Base-by-base conservation (phyloP, 2,888 invertebrate species). In the Leptopilina syphax region DNA sequence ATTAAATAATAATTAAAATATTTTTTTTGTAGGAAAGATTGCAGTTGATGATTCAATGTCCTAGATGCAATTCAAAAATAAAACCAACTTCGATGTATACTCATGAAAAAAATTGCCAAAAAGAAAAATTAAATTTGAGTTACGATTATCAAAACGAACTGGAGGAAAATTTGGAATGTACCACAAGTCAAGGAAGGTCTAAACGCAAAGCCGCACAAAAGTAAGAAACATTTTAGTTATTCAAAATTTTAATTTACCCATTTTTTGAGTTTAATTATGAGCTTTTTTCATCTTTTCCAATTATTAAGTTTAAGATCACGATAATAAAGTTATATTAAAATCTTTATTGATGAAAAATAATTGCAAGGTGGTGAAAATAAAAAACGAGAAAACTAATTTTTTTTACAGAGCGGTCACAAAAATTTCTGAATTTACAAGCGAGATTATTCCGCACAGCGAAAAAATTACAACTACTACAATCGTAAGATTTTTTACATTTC, bases 41-140 rank as follows among this genome's bases (percentile, higher is more conserved):
- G 50, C 87, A 90, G 27, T 91, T 93, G 65, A 93, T 94, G 91
- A 90, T 92, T 7, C 80, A 89, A 6, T 95, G 95, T 86, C 90
- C 93, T 0, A 86, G 94, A 77, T 95, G 95, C 88, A 85, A 92
- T 84, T 91, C 93, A 89, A 86, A 90, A 90, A 89, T 94, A 87
- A 91, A 93, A 88, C 94, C 94, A 50, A 93, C 94, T 77, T 95
- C 95, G 83, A 92, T 94, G 87, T 93, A 92, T 34, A 73, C 73
- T 54, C 83, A 85, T 44, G 87, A 85, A 27, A 65, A 54, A 6
- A 24, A 63, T 60, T 66, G 44, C 18, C 73, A 57, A 57, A 47
- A 60, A 66, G 18, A 12, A 70, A 68, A 78, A 47, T 41, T 73
- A 47, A 18, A n/a, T 63, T 34, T 24, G 77, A 9, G 18, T 34